Evolutionary conservation across 1,140 invertebrate genomes (phyloP), one percentile per base, ranked within the genome.

Genomic region (Venturia canescens): DNA sequence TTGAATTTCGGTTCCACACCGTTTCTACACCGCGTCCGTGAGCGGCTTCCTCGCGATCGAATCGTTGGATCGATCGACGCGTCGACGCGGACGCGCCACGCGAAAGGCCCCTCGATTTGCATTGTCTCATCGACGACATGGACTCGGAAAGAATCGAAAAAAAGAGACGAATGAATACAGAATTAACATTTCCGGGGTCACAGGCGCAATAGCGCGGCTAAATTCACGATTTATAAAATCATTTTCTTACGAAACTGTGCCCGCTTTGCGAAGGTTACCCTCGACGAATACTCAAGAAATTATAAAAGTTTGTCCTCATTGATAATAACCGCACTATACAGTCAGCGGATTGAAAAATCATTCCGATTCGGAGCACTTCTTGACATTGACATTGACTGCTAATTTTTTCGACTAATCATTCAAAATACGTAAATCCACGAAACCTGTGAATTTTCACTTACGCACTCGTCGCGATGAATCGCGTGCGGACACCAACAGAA

Each of bases 51-150:
- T 31, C 50, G 53, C 74, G 74, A 60, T 76, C 74, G 53, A 60
- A 76, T 76, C 74, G 23, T 57, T 44, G 44, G 71, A 53, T 74
- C 44, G 48, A 74, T 53, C 71, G 38, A 29, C 71, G n/a, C 38
- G 48, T 74, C 26, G 26, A 53, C 48, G 7, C 3, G 57, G 16
- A 57, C 26, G 31, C 26, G n/a, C 23, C 4, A 72, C 16, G 70
- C 38, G 16, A 72, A 72, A 50, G 70, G 11, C 3, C 38, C 5
- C n/a, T 72, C 70, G 34, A 72, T 72, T 72, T 72, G 70, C 70
- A 72, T 72, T 34, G 70, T 72, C 70, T 31, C 38, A 26, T 48
- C 38, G 31, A 27, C 38, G 31, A 27, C 23, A 26, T 3, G 21
- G 38, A 72, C 34, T 9, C 26, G 18, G 70, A 72, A 50, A 48